Conservation (phyloP, 2,113 vertebrate genomes). For the Chaenocephalus aceratus region DNA sequence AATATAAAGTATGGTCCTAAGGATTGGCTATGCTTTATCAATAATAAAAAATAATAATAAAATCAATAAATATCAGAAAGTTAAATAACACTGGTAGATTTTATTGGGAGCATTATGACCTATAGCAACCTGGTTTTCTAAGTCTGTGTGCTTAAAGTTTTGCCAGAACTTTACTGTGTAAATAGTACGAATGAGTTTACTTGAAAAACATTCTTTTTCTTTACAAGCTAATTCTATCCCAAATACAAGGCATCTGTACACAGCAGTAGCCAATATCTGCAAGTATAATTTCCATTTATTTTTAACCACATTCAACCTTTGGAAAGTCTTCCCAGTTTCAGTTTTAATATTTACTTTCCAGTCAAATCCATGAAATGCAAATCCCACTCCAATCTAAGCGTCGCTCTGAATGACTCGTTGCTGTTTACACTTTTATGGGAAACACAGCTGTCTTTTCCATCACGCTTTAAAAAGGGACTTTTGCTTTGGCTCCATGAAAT, state of each 20-base stretch:
- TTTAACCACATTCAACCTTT: constrained; percentile 15
- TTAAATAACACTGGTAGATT: background rate
- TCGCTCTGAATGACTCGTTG: background rate
- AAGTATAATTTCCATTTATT: constrained; percentile 24
- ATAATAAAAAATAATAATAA: constrained; percentile 9
- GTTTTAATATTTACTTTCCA: constrained; percentile 41
- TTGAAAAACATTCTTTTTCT: constrained; percentile 50
- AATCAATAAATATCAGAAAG: background rate
- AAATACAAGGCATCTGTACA: constrained; percentile 29
- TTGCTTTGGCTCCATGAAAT: background rate
- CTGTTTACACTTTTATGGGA: constrained; percentile 3
- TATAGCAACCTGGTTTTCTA: background rate
- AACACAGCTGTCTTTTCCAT: background rate
- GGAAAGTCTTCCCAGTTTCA: constrained; percentile 1
- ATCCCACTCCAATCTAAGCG: constrained; percentile 28
- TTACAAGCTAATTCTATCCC: constrained; percentile 39
- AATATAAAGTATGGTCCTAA: background rate
- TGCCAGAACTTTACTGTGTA: constrained; percentile 28
- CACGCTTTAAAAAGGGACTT: constrained; percentile 6
- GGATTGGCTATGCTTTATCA: background rate
- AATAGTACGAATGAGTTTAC: constrained; percentile 7
- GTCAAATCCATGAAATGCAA: constrained; percentile 45
- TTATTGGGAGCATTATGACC: constrained; percentile 17
- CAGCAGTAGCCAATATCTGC: constrained; percentile 8
- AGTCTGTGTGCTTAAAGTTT: constrained; percentile 7